A percentile compares a stretch with the other conserved stretches of the same genome.
Conservation (phyloP, 2,888 invertebrate genomes). For the Mesorhabditis belari region DNA sequence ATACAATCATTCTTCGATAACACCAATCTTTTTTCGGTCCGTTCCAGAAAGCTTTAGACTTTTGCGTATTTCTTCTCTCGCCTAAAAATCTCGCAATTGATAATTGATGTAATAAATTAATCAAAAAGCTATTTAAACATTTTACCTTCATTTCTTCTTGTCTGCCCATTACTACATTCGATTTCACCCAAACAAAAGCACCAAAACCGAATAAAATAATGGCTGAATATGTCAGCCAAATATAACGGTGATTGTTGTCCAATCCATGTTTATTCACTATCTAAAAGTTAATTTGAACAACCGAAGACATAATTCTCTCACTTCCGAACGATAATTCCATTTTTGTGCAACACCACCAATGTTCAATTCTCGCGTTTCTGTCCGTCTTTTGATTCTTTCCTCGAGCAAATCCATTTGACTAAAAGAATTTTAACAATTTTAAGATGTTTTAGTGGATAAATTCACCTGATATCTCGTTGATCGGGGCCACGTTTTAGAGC, state of each 20-base stretch:
- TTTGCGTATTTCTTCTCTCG: slow-evolving; percentile 18
- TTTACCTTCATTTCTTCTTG: not conserved
- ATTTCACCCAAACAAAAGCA: slow-evolving; percentile 38
- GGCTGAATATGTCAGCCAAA: slow-evolving; percentile 36
- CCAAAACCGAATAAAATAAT: slow-evolving; percentile 41
- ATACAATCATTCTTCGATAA: slow-evolving; percentile 17
- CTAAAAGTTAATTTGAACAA: slow-evolving; percentile 10
- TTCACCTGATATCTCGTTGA: slow-evolving; percentile 31
- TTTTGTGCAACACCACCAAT: slow-evolving; percentile 29
- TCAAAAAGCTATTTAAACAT: no score
- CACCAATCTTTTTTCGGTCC: slow-evolving; percentile 29
- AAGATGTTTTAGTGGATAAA: not conserved
- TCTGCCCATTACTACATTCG: slow-evolving; percentile 6
- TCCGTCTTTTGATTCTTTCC: slow-evolving; percentile 20
- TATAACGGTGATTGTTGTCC: slow-evolving; percentile 36
- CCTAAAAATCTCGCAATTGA: no score
- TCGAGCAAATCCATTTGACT: slow-evolving; percentile 40
- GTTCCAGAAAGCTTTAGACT: slow-evolving; percentile 28
- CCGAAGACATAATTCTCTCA: not conserved
- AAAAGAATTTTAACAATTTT: not conserved
- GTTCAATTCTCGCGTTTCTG: slow-evolving; percentile 20
- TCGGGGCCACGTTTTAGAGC: slow-evolving; percentile 16
- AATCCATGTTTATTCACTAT: slow-evolving; percentile 32
- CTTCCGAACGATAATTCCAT: slow-evolving; percentile 46
- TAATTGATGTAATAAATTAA: not conserved